phyloP scores from a whole-genome alignment of 1,140 invertebrate genomes.

The Drosophila melanica region DNA sequence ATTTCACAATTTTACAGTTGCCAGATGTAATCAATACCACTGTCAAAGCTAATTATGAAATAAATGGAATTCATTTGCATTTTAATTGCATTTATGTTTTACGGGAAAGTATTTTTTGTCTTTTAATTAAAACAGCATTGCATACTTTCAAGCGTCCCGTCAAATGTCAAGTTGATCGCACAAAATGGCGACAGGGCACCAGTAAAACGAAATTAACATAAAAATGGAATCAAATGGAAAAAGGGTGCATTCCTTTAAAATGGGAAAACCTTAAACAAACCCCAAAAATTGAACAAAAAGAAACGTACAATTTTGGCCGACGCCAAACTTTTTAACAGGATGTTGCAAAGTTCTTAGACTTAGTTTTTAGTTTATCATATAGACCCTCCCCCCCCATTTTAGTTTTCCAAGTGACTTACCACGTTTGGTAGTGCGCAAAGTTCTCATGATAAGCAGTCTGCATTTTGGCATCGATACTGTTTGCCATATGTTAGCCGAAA shows the following conservation, averaged over 20 bases:
- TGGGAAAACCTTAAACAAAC: neutral
- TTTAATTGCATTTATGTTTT: constrained; percentile 25
- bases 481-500: constrained; percentile 69
- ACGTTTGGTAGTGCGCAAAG: constrained; percentile 30
- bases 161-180: constrained; percentile 19
- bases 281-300: neutral
- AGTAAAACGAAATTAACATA: constrained; percentile 28
- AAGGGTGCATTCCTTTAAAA: constrained; percentile 32
- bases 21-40: neutral
- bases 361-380: neutral
- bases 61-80: constrained; percentile 29
- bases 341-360: constrained; percentile 25
- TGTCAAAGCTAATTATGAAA: constrained; percentile 15
- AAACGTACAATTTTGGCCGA: neutral
- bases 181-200: constrained; percentile 20
- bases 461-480: constrained; percentile 62
- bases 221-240: constrained; percentile 27
- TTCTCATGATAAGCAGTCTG: constrained; percentile 45
- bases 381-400: neutral
- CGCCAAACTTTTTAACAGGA: constrained; percentile 28
- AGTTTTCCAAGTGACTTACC: constrained; percentile 42
- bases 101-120: constrained; percentile 9
- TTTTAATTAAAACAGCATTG: constrained; percentile 13
- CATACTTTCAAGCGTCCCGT: constrained; percentile 1
- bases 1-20: constrained; percentile 15